Base-by-base conservation (phyloP, 2,113 vertebrate species). In the Bubo blakistoni region DNA sequence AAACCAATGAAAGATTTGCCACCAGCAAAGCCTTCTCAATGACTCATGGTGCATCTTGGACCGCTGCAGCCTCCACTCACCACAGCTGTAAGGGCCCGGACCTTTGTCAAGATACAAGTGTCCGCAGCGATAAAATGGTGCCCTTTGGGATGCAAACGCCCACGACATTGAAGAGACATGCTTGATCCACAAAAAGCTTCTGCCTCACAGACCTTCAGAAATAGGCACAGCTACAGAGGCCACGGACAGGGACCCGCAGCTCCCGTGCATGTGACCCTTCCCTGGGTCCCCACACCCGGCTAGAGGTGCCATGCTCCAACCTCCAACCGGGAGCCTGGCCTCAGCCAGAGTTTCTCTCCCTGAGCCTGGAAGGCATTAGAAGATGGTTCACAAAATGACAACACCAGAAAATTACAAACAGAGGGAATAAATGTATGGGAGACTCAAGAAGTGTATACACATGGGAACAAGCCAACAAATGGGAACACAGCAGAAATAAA, bases 231-330 rank as follows among this genome's bases (percentile, higher is more conserved):
- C 13, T 2, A 0, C 22, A 40, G 55, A 84, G 24, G 38, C 34
- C 2, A 3, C 30, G 51, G 34, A n/a, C 20, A 70, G 40, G 16
- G 16, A 80, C 25, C 7, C 3, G 3, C 49, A 69, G 46, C 19
- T 26, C 46, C 65, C 5, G 0, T 0, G 16, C 9, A 8, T 0
- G 2, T 27, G 15, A 13, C 27, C 0, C 1, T 54, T 81, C 20
- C 58, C 38, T 1, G 4, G 11, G 15, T 85, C 27, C 22, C 5
- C 1, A 42, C 0, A 1, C 40, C 12, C 1, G 2, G n/a, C 30
- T 54, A 65, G 25, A 51, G 30, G 25, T 32, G 44, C 22, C 51
- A 72, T 0, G 0, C 24, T 83, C 22, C 40, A 52, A 0, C 9
- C 25, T 88, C 61, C 47, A 80, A 3, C 15, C 1, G 3, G 51